Percentiles rank a stretch among this genome's conserved stretches.
phyloP scores from a whole-genome alignment of 2,888 invertebrate species.

The Eremobia ochroleuca region DNA sequence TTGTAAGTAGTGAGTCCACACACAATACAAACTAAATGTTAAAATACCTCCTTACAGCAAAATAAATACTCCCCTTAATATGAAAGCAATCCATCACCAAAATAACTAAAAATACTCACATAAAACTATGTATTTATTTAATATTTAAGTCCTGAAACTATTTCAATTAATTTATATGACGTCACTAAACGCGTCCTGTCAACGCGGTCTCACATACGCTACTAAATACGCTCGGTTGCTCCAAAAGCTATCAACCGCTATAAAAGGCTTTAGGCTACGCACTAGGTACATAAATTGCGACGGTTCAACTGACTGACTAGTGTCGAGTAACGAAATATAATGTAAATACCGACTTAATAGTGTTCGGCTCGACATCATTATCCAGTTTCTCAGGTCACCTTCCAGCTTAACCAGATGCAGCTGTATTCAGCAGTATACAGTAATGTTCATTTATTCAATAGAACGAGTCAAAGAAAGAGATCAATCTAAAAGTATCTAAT shows the following conservation, averaged over 20 bases:
- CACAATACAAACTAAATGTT: not conserved
- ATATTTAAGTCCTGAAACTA: not conserved
- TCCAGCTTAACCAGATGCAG: not conserved
- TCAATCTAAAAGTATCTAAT: too few species aligned
- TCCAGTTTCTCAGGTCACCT: not conserved
- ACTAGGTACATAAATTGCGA: constrained; percentile 20
- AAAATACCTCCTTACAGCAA: not conserved
- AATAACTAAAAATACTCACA: constrained; percentile 32
- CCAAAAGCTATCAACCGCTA: constrained; percentile 1
- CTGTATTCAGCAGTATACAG: not conserved
- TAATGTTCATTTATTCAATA: too few species aligned
- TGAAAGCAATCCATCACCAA: not conserved
- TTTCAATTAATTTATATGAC: not conserved
- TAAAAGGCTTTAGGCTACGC: constrained; percentile 30
- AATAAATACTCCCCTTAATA: too few species aligned
- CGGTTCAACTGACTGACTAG: not conserved
- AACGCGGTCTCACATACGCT: not conserved
- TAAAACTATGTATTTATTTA: not conserved
- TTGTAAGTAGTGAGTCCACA: too few species aligned
- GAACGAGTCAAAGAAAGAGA: not conserved
- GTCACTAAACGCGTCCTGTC: constrained; percentile 32
- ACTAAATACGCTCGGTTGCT: constrained; percentile 15
- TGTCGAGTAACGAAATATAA: not conserved
- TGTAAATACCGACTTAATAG: not conserved
- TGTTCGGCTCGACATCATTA: not conserved